These are phyloP conservation scores for Oryzias woworae DNA, from an alignment of 2,113 vertebrate species.

Conservation along the genomic window DNA sequence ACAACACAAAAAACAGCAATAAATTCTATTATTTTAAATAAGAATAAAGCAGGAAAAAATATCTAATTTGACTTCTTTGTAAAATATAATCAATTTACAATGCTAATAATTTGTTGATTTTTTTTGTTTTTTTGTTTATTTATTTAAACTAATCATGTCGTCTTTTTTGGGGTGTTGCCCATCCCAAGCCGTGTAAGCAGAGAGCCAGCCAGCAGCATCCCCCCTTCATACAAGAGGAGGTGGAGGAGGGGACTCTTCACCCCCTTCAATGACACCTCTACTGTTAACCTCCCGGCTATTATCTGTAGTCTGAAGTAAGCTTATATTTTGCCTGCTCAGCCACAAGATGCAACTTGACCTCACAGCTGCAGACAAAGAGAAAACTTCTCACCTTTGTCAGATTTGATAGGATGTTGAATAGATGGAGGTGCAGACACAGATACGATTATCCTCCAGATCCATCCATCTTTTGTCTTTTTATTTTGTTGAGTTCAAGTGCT, in stretches of 20 bases:
- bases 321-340: constrained; percentile 32
- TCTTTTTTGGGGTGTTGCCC: constrained; percentile 61
- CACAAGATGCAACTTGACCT: constrained; percentile 25
- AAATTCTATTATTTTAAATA: neutral
- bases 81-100: neutral
- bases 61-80: no score
- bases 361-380: constrained; percentile 14
- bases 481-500: neutral
- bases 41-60: neutral
- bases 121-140: neutral
- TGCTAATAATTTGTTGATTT: neutral
- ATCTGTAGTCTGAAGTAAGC: constrained; percentile 39
- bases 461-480: constrained; percentile 6
- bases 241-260: constrained; percentile 21
- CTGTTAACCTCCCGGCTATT: constrained; percentile 39
- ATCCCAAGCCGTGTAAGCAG: constrained; percentile 45
- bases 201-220: constrained; percentile 40
- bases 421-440: neutral
- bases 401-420: constrained; percentile 11
- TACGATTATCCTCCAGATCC: constrained; percentile 9
- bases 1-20: neutral
- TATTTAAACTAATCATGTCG: constrained; percentile 9
- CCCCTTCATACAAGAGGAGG: constrained; percentile 6
- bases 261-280: constrained; percentile 44
- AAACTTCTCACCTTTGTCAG: constrained; percentile 6